Percentiles rank a stretch among this genome's conserved stretches.
These are phyloP conservation scores for Irena cyanogastra DNA, from an alignment of 2,113 vertebrate species.

Conservation along the genomic window DNA sequence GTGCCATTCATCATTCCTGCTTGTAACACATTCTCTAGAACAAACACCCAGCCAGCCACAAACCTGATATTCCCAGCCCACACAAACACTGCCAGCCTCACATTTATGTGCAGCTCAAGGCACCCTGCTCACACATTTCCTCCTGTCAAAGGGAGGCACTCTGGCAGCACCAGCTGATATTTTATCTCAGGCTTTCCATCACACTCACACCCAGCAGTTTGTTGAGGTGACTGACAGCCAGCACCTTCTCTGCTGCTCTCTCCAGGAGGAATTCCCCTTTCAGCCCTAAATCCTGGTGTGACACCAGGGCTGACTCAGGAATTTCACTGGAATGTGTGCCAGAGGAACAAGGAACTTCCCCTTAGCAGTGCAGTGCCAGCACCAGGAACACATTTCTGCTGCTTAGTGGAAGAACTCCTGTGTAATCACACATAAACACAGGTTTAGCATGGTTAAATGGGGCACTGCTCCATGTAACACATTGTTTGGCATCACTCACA, in stretches of 20 bases:
- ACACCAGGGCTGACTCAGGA: not conserved
- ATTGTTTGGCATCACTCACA: not conserved
- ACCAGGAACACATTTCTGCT: not conserved
- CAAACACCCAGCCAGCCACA: not conserved
- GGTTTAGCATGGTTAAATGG: no score
- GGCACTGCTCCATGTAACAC: not conserved
- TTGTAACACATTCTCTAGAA: not conserved
- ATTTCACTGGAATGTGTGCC: not conserved
- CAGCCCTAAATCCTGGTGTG: not conserved
- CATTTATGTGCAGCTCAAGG: not conserved
- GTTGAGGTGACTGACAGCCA: not conserved
- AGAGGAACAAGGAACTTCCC: not conserved
- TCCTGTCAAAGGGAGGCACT: not conserved
- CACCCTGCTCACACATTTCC: not conserved
- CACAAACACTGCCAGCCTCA: not conserved
- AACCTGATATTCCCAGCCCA: not conserved
- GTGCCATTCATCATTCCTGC: not conserved
- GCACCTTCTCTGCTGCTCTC: not conserved
- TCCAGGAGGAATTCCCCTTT: not conserved
- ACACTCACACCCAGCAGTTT: not conserved
- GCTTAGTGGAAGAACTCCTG: not conserved
- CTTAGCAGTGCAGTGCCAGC: not conserved
- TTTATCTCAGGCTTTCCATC: not conserved
- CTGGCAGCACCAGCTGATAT: not conserved
- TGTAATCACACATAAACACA: not conserved